Base-by-base conservation (phyloP, 37 sponge, comb jelly and placozoan genomes). In the Crambe crambe region DNA sequence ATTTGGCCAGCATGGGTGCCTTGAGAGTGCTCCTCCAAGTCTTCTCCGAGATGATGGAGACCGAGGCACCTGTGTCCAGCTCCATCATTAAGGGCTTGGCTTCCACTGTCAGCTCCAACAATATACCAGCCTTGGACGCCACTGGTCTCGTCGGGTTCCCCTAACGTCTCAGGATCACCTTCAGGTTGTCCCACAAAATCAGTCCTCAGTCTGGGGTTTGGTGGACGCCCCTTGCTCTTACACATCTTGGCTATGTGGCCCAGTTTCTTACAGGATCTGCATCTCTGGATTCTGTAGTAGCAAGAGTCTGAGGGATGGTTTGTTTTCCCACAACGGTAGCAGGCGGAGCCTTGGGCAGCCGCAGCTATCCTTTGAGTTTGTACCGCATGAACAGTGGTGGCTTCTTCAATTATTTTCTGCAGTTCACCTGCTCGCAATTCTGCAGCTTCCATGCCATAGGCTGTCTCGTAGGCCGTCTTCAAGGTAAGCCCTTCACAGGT, bases 321-420 rank as follows among this genome's bases (percentile, higher is more conserved):
- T 0, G 70, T 75, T 4, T 41, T 37, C 31, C 77, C 77, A 75
- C 87, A 87, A 17, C 87, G 70, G 47, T 80, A 80, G 39, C 87
- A 87, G 0, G 56, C n/a, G 42, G 21, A 2, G 32, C 72, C 70
- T 9, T n/a, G 17, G 32, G 44, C 9, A 54, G 39, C 63, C 44
- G 12, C 23, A 39, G 22, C 9, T 26, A 21, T 6, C 8, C 15
- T 3, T 20, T 37, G 31, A 3, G 18, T 31, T 35, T 64, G 3
- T 3, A 75, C 41, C 40, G 6, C 38, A 17, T 72, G 47, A 10
- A 72, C 54, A 43, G 30, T 29, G 8, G 25, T 42, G 39, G 10
- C 36, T 31, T 31, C 37, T 8, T 12, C 36, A 31, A 3, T 37
- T 21, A 9, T 54, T 12, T 31, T 42, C 51, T 42, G 34, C 2